phyloP scores from a whole-genome alignment of 2,797 vertebrate species.

The Clarias fuscus region DNA sequence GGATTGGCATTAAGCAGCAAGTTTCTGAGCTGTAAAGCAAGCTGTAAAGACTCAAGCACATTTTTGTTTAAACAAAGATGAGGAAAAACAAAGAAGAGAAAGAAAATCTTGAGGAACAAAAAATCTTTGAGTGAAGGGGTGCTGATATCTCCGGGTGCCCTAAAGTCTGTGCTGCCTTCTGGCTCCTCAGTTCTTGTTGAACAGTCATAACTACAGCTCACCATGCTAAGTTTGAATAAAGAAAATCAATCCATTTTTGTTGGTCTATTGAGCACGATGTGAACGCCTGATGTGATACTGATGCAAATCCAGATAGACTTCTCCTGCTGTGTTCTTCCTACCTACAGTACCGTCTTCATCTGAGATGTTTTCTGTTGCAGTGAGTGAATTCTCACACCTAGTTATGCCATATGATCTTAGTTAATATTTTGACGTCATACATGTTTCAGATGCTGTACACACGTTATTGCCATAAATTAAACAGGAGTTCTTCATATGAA shows the following conservation, averaged over 20 bases:
- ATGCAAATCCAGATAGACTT: neutral
- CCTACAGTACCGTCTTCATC: neutral
- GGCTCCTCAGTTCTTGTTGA: neutral
- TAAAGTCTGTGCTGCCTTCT: neutral
- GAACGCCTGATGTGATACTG: neutral
- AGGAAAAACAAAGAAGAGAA: neutral
- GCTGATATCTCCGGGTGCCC: neutral
- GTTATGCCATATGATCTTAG: neutral
- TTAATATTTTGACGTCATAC: neutral
- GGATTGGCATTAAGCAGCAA: neutral
- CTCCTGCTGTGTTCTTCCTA: neutral
- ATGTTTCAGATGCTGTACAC: neutral
- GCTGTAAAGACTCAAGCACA: neutral
- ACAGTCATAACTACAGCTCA: neutral
- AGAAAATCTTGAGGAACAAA: neutral
- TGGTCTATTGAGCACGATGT: neutral
- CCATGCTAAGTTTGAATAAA: neutral
- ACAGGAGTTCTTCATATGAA: neutral
- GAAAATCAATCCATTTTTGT: neutral
- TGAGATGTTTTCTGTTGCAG: neutral
- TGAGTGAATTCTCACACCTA: neutral
- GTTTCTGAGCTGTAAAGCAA: neutral
- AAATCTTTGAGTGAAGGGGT: neutral
- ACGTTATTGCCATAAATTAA: neutral
- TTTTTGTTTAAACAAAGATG: neutral